Base-by-base conservation (phyloP, 2,113 vertebrate species). In the Sula dactylatra region DNA sequence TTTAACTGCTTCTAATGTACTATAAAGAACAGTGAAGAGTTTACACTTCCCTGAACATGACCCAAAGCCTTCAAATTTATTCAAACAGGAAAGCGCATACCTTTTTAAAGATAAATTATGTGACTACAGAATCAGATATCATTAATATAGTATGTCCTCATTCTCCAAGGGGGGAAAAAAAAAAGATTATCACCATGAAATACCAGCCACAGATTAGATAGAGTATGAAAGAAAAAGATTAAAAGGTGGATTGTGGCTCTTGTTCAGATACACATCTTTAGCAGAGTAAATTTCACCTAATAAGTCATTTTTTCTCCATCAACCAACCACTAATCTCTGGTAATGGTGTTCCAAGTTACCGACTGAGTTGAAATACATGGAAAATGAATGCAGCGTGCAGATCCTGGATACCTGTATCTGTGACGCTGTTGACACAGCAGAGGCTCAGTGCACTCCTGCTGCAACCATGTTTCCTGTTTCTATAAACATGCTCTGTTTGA, bases 371-470 rank as follows among this genome's bases (percentile, higher is more conserved):
- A 74, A 95, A 64, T 62, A n/a, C 84, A 38, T 70, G 93, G 96
- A 92, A 97, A 96, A 95, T 26, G 94, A 87, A 82, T 2, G 62
- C 69, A 86, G 47, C 20, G 38, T 18, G 70, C 94, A 97, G 97
- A 96, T 96, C 94, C 97, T 98, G 97, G 97, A 97, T 93, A 96
- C 90, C 8, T 95, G 95, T 91, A 94, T 96, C 97, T 97, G 96
- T 21, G 96, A 89, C 14, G 87, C 71, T 96, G 97, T 97, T 97
- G 97, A 97, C 97, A 94, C 82, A 93, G 97, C 88, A 95, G 94
- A 64, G 14, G 86, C 94, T 95, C 36, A 7, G 88, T 91, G 93
- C 73, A 26, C 91, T 97, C 94, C 96, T 81, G 94, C 92, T 73
- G 66, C 97, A 93, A 90, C 96, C 93, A 70, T 32, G 89, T 42